Evolutionary conservation across 1,140 invertebrate species (phyloP).

Genomic region (Coenobita brevimanus): DNA sequence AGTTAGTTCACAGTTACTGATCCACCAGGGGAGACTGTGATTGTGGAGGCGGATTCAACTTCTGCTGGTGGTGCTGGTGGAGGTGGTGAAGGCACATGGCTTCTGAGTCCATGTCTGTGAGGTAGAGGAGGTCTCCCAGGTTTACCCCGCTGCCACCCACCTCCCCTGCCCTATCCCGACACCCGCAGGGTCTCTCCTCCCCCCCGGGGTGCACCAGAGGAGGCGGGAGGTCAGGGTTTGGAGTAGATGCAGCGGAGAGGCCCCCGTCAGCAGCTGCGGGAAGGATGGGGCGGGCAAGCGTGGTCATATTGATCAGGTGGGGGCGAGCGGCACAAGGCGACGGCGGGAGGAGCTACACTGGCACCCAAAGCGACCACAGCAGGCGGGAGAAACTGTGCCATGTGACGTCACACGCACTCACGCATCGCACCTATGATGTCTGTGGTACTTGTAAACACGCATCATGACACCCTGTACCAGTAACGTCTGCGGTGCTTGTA

Average conservation of each 20-base stretch:
- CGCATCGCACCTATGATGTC: not conserved
- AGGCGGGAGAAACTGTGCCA: constrained; percentile 22
- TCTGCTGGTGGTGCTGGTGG: constrained; percentile 17
- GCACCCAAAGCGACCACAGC: not conserved
- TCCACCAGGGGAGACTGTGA: too few relatives aligned
- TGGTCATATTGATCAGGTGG: constrained; percentile 38
- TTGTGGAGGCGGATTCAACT: too few relatives aligned
- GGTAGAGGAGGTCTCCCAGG: constrained; percentile 28
- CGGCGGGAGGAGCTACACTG: constrained; percentile 22
- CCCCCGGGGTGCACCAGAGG: not conserved
- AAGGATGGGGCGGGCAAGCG: not conserved
- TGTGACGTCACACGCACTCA: constrained; percentile 21
- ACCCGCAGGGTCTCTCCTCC: not conserved
- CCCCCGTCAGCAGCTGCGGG: not conserved
- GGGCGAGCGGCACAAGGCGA: constrained; percentile 10
- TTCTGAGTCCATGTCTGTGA: constrained; percentile 42
- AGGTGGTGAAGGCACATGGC: constrained; percentile 26
- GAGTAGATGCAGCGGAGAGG: not conserved
- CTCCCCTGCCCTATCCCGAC: not conserved
- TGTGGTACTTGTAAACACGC: too few relatives aligned
- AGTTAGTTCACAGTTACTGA: too few relatives aligned
- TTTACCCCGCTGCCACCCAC: not conserved
- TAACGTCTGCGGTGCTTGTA: too few relatives aligned
- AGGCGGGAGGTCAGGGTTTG: not conserved
- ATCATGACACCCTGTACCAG: too few relatives aligned